Percentiles rank a stretch among this genome's conserved stretches.
These are phyloP conservation scores for Lampris megalopsis DNA, from an alignment of 2,113 vertebrate genomes.

Conservation along the genomic window DNA sequence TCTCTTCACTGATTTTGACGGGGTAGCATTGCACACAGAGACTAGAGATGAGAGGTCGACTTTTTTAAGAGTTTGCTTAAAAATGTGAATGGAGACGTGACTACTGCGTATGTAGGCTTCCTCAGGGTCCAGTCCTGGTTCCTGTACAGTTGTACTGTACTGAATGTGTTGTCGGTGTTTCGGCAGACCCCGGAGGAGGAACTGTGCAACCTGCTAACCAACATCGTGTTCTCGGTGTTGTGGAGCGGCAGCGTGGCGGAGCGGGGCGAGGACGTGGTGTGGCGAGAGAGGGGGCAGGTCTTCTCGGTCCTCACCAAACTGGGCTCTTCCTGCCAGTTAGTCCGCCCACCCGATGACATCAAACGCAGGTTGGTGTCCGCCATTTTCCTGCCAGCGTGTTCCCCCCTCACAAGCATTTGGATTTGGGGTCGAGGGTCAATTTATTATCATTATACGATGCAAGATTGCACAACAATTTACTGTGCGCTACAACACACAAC, in stretches of 20 bases:
- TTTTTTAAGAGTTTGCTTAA: no score
- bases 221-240: conserved; percentile 92
- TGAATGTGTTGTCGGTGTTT: conserved; percentile 3
- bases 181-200: conserved; percentile 96
- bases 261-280: conserved; percentile 86
- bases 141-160: neutral
- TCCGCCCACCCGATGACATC: conserved; percentile 92
- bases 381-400: neutral
- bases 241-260: conserved; percentile 92
- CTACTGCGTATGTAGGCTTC: no score
- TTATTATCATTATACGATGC: no score
- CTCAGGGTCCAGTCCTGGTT: neutral
- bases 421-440: no score
- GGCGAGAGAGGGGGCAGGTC: conserved; percentile 95
- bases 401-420: neutral
- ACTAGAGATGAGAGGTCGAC: no score
- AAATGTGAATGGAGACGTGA: no score
- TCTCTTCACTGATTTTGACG: no score
- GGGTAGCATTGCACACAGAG: no score
- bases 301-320: conserved; percentile 98
- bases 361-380: conserved; percentile 88
- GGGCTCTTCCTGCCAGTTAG: conserved; percentile 91
- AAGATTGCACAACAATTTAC: no score
- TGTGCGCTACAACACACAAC: no score
- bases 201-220: conserved; percentile 96